Evolutionary conservation across 2,113 vertebrate genomes (phyloP), one percentile per base, ranked within the genome.

Genomic region (Labrus mixtus): DNA sequence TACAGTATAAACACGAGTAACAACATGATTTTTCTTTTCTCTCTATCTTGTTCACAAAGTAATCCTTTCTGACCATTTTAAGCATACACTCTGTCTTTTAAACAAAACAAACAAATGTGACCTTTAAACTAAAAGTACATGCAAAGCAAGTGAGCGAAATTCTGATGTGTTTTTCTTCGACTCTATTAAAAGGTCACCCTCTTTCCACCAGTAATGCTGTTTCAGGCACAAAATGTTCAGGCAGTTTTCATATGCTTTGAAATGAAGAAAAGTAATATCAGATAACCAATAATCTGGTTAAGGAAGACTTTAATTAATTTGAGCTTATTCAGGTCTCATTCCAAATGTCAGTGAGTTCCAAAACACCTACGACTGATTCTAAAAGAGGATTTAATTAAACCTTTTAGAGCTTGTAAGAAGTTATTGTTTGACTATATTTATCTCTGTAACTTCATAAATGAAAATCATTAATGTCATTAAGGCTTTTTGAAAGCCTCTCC

Each of bases 51-150:
- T 43, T 69, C 12, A 54, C 36, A 59, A 62, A 72, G 56, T 68
- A 12, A 37, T 10, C 15, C 41, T 59, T 73, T 79, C 13, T 66
- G 3, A 12, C 65, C 1, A 78, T 66, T 78, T 54, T 23, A 37
- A 46, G 19, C 46, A 64, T 22, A 72, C 25, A 41, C 29, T 75
- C 6, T 68, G 65, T 75, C 62, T 78, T 78, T 81, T 64, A 78
- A 63, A 43, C 66, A n/a, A 79, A 72, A 86, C 71, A 89, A 90
- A 83, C 82, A 78, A 83, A 83, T 72, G 43, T 84, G 89, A 82
- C 86, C 88, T 91, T 90, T 88, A 67, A 54, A 79, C 41, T 83
- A 76, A 87, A 87, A 66, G 22, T 76, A 67, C 89, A 83, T 79
- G 71, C 73, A 59, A 69, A 70, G 59, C 73, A 84, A 56, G 43